Evolutionary conservation across 2,113 vertebrate species (phyloP), one percentile per base, ranked within the genome.

Genomic region (Himantopus leucocephalus): DNA sequence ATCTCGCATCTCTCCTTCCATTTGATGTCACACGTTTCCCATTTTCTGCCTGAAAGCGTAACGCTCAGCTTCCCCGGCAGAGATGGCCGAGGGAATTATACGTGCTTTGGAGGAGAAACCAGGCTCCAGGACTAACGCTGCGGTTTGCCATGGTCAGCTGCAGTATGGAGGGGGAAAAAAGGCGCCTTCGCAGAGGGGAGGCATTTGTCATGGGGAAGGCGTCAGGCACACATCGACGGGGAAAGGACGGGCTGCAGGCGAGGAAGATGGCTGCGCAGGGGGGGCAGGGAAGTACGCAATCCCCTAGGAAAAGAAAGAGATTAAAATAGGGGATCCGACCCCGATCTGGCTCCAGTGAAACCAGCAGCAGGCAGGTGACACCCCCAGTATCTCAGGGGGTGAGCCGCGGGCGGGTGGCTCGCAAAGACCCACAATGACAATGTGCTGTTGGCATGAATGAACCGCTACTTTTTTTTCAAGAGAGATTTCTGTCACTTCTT

Each of bases 301-400:
- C 6, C 5, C 24, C 30, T 10, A 8, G 47, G 58, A 10, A 24
- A 71, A n/a, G 3, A 12, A 3, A 43, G 32, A 35, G 56, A 27
- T 37, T 5, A 9, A 13, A 45, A 8, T 0, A 14, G 9, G 17
- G 56, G 20, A 24, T 11, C 5, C 32, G 6, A 4, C 0, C 1
- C 55, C 17, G n/a, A 47, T 11, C 20, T 14, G 45, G 50, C 45
- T 5, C 39, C 53, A 14, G 58, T 1, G 58, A 3, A 43, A 45
- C 1, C 53, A 47, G 3, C 18, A 35, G n/a, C 60, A 67, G 56
- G 60, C 58, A 5, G 2, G 45, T 1, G 37, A 24, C 5, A 15
- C 6, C 26, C 1, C 43, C 72, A 29, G 68, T 7, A 6, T 1
- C n/a, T 5, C 43, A 10, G 48, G 18, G 58, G 20, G 5, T 1